Base-by-base conservation (phyloP, 2,888 invertebrate species). In the Sphaerophoria taeniata region DNA sequence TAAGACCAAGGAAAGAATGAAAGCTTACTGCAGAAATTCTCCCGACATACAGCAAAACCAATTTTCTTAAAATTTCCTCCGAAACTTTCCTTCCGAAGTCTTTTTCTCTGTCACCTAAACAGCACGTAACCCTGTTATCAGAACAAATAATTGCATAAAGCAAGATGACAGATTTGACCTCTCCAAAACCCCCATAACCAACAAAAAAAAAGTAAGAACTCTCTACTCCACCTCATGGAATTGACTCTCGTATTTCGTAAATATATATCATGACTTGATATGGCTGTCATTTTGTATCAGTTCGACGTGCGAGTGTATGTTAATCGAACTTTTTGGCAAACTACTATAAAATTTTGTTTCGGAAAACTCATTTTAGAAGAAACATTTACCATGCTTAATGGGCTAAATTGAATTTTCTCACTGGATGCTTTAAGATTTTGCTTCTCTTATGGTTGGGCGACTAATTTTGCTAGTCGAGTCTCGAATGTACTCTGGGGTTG, bases 321-420 rank as follows among this genome's bases (percentile, higher is more conserved):
- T 24, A 24, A 39, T 67, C 39, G 16, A 67, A 67, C 24, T 67
- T 67, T 11, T 71, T 36, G 81, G 58, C 43, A 45, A 45, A 12
- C 60, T 24, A 24, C 24, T 24, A 24, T 24, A 76, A 72, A 76
- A 73, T 74, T 63, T 72, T 72, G 72, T 72, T 24, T 2, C 24
- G 69, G 76, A 73, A 76, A 85, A 80, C 81, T 73, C 80, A 85
- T 76, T 24, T 24, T 81, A 70, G 65, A 72, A 77, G 58, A 70
- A 70, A 80, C 85, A 70, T 81, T 81, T 85, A 72, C 80, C 80
- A 70, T 81, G 72, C 73, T 56, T 73, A 81, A 85, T 85, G 77
- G 55, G 69, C 39, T 76, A 80, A 85, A 85, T 85, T 85, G 53
- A 85, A 81, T 85, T 77, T 81, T 77, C 77, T 69, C 76, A 73